Evolutionary conservation across 2,797 vertebrate genomes (phyloP), one percentile per base, ranked within the genome.

Genomic region (Schizothorax lantsangensis): DNA sequence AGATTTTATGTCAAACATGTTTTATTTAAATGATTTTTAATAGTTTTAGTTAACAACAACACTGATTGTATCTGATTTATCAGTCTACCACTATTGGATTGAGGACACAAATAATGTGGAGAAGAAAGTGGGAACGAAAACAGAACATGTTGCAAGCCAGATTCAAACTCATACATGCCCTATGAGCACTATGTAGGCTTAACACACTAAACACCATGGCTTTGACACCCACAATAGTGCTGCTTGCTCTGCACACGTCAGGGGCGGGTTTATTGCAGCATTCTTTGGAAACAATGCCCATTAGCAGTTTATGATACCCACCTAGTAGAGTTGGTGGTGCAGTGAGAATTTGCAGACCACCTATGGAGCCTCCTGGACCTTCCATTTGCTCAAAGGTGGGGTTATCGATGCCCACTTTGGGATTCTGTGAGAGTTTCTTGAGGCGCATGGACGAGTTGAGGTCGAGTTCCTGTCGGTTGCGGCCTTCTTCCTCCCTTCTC

Each of bases 361-460:
- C 92, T 88, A 96, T 94, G 77, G 94, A 93, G 74, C 95, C 96
- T 87, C 97, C 96, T 85, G 97, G 92, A 91, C 96, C 96, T 95
- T 99, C 98, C 83, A 98, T 96, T 38, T 97, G 97, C 89, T 97
- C 97, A 95, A 99, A 99, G 87, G 98, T 97, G 73, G 98, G 98
- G 93, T 99, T 99, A 95, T 99, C 98, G 88, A 99, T 99, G 94
- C 98, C 98, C 88, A 97, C 96, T 93, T 97, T 97, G 84, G 98
- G 97, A 93, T 98, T 97, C 87, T 99, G 98, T 87, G 98, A 96
- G 87, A 99, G 95, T 90, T 99, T 98, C 92, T 98, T 97, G 90
- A 99, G 97, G 89, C 98, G 95, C 92, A 99, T 96, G 9, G 98
- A 99, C 89, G 98, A 95, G 92, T 97, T 98, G 84, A 99, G 96